Evolutionary conservation across 2,888 invertebrate species (phyloP).

Genomic region (Melieria omissa): DNA sequence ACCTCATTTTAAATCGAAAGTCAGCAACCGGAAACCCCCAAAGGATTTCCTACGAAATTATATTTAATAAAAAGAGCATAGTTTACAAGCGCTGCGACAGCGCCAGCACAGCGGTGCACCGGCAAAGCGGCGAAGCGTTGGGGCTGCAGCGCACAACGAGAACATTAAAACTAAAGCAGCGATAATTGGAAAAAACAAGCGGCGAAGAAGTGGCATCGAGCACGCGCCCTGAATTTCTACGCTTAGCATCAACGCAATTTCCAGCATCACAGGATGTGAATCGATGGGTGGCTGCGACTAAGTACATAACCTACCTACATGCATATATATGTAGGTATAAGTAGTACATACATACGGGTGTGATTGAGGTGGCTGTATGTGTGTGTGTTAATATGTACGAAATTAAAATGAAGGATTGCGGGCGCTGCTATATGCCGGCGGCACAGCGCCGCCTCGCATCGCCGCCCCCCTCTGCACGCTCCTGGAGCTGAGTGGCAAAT

Average conservation of each 20-base stretch:
- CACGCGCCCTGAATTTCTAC: slow-evolving; percentile 53
- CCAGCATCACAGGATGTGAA: not conserved
- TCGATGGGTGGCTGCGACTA: not conserved
- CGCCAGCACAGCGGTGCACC: not conserved
- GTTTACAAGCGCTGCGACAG: slow-evolving; percentile 35
- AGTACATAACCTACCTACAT: not conserved
- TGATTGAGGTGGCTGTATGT: slow-evolving; percentile 13
- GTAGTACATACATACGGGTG: slow-evolving; percentile 13
- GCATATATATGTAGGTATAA: not conserved
- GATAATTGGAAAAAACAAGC: slow-evolving; percentile 15
- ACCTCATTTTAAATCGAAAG: slow-evolving; percentile 61
- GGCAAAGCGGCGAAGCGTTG: not conserved
- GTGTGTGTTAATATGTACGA: slow-evolving; percentile 33
- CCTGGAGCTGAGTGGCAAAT: not conserved
- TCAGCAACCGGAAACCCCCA: slow-evolving; percentile 58
- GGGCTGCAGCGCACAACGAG: slow-evolving; percentile 40
- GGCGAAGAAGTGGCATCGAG: slow-evolving; percentile 14
- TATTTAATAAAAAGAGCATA: slow-evolving; percentile 43
- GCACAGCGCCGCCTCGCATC: not conserved
- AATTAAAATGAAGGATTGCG: slow-evolving; percentile 57
- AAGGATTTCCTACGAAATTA: slow-evolving; percentile 53
- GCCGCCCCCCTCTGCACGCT: not conserved
- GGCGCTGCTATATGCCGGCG: slow-evolving; percentile 29
- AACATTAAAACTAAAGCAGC: slow-evolving; percentile 55
- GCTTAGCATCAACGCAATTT: not conserved